Evolutionary conservation across 2,888 invertebrate genomes (phyloP).

Genomic region (Papilio demoleus): DNA sequence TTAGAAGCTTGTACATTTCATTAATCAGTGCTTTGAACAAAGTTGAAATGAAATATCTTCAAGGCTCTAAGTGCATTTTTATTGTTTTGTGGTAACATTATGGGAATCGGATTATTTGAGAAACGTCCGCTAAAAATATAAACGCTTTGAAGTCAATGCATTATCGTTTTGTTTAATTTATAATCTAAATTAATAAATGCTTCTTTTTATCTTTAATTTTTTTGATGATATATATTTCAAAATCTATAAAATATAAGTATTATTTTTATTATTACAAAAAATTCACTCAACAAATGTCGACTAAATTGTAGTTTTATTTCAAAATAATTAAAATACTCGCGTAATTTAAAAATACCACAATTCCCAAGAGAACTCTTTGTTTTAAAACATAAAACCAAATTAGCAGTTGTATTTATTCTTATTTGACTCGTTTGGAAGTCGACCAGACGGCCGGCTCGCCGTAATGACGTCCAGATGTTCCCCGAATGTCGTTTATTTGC

Average conservation of each 20-base stretch:
- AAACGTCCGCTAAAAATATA: constrained; percentile 5
- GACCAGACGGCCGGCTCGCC: constrained; percentile 25
- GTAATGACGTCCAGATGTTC: constrained; percentile 36
- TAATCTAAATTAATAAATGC: neutral
- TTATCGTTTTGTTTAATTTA: constrained; percentile 11
- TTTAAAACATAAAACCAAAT: constrained; percentile 26
- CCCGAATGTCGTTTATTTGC: constrained; percentile 27
- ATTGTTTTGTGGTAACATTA: constrained; percentile 3
- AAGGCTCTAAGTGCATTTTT: constrained; percentile 13
- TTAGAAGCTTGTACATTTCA: neutral
- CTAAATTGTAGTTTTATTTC: too few relatives aligned
- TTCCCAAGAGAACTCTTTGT: neutral
- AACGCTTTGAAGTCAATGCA: constrained; percentile 21
- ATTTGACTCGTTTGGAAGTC: constrained; percentile 26
- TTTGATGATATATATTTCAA: too few relatives aligned
- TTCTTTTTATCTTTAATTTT: too few relatives aligned
- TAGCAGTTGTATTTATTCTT: constrained; percentile 21
- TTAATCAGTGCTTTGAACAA: neutral
- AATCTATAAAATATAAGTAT: too few relatives aligned
- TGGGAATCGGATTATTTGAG: constrained; percentile 13
- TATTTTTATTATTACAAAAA: too few relatives aligned
- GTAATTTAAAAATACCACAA: neutral
- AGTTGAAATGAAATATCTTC: constrained; percentile 6
- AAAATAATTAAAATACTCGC: too few relatives aligned
- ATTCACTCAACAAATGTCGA: too few relatives aligned